Evolutionary conservation across 1,140 invertebrate genomes (phyloP), one percentile per base, ranked within the genome.

Genomic region (Aphis craccivora): DNA sequence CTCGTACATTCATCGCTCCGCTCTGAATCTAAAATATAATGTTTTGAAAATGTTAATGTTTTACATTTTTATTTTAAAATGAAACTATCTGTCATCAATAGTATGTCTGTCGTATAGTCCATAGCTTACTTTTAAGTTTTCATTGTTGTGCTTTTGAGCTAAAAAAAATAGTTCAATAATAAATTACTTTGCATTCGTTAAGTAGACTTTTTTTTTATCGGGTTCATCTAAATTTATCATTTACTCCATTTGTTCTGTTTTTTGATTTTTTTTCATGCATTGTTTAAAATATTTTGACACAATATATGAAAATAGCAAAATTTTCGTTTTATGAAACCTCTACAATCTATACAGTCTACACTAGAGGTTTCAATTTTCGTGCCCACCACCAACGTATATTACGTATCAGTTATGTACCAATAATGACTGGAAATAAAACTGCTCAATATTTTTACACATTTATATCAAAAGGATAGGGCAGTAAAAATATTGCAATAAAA

Each of bases 161-260:
- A 48, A 48, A 87, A 87, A 48, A 87, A 45, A 55, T 55, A 37
- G 2, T 35, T 89, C 55, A 89, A 89, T 55, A 89, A 55, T 55
- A 89, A 55, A 89, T 48, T 48, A 51, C 48, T 14, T 53, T 30
- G 7, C 87, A 22, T 53, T 67, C 30, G 0, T 67, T 37, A 35
- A 22, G 45, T 37, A 55, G 37, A 53, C n/a, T n/a, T 55, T 35
- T 55, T 89, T 4, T 89, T 55, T 51, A 55, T 40, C 25, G 3
- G 9, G 7, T 9, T 55, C 23, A 55, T 53, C 22, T 89, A 40
- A 89, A 25, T 37, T 55, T 55, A 53, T 55, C 20, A 55, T 55
- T 14, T 53, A 43, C 9, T 40, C 8, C n/a, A 11, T 40, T 84
- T 84, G 20, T 86, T n/a, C 8, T 5, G 5, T 22, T 53, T 45